Conservation (phyloP, 2,888 invertebrate species). For the Iphiclides podalirius region DNA sequence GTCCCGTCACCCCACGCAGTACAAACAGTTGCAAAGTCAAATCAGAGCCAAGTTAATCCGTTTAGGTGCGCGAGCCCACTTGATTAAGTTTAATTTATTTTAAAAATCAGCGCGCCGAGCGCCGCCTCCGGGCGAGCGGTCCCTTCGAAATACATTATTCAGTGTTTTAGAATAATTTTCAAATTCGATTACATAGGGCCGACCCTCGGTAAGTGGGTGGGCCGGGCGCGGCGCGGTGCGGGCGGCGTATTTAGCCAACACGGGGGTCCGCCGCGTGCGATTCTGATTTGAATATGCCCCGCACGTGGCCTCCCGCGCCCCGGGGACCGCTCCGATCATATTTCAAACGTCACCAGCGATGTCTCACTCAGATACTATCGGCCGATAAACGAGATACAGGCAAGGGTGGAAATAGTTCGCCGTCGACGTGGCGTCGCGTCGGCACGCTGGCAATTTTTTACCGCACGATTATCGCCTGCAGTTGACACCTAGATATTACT, state of each 20-base stretch:
- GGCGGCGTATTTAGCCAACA: slow-evolving; percentile 81
- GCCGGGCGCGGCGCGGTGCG: slow-evolving; percentile 41
- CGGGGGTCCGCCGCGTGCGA: slow-evolving; percentile 76
- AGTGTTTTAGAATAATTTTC: slow-evolving; percentile 81
- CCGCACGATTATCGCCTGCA: slow-evolving; percentile 76
- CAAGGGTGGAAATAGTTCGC: slow-evolving; percentile 72
- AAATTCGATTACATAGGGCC: slow-evolving; percentile 81
- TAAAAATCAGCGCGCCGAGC: slow-evolving; percentile 72
- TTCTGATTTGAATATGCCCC: slow-evolving; percentile 78
- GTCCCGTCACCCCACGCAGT: slow-evolving; percentile 65
- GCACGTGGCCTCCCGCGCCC: slow-evolving; percentile 70
- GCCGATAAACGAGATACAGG: slow-evolving; percentile 74
- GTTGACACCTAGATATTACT: slow-evolving; percentile 79
- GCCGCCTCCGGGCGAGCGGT: slow-evolving; percentile 67
- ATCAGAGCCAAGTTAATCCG: slow-evolving; percentile 79
- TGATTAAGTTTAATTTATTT: slow-evolving; percentile 81
- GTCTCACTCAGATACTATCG: slow-evolving; percentile 80
- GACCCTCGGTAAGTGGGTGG: slow-evolving; percentile 71
- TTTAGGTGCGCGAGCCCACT: slow-evolving; percentile 80
- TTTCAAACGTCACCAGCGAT: slow-evolving; percentile 80
- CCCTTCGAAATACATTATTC: slow-evolving; percentile 79
- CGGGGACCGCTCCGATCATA: slow-evolving; percentile 76
- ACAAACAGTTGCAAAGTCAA: slow-evolving; percentile 73
- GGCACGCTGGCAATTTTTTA: slow-evolving; percentile 69
- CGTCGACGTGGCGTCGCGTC: slow-evolving; percentile 34